Conservation (phyloP, 2,888 invertebrate species). For the Limnephilus auricula region DNA sequence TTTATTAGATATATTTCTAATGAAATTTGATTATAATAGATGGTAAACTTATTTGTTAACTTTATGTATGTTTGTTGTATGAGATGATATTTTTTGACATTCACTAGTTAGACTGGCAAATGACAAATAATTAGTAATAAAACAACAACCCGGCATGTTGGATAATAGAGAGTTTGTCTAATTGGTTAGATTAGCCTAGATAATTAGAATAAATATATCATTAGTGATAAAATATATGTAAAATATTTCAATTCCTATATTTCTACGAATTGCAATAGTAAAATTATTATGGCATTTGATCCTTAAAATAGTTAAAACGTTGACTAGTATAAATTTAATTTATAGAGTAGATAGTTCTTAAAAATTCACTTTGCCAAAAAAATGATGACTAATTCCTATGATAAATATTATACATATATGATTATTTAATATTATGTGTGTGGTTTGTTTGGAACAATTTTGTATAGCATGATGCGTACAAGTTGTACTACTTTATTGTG, state of each 20-base stretch:
- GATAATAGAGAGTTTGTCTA: constrained; percentile 2
- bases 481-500: not conserved
- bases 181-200: constrained; percentile 29
- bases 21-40: not conserved
- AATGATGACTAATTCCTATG: not conserved
- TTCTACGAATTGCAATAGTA: constrained; percentile 13
- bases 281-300: constrained; percentile 54
- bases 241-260: not conserved
- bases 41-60: not conserved
- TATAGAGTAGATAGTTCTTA: constrained; percentile 24
- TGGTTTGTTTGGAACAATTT: constrained; percentile 10
- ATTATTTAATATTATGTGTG: not conserved
- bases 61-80: not conserved
- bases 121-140: constrained; percentile 38
- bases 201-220: constrained; percentile 36
- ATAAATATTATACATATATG: constrained; percentile 10
- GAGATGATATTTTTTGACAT: not conserved
- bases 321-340: constrained; percentile 53
- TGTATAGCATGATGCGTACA: not conserved
- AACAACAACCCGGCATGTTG: constrained; percentile 20
- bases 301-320: constrained; percentile 42
- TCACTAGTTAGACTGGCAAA: not conserved
- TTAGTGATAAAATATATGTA: constrained; percentile 24
- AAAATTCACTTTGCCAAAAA: constrained; percentile 43
- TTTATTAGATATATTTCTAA: not conserved